Base-by-base conservation (phyloP, 1,140 invertebrate genomes). In the Odontomachus brunneus region DNA sequence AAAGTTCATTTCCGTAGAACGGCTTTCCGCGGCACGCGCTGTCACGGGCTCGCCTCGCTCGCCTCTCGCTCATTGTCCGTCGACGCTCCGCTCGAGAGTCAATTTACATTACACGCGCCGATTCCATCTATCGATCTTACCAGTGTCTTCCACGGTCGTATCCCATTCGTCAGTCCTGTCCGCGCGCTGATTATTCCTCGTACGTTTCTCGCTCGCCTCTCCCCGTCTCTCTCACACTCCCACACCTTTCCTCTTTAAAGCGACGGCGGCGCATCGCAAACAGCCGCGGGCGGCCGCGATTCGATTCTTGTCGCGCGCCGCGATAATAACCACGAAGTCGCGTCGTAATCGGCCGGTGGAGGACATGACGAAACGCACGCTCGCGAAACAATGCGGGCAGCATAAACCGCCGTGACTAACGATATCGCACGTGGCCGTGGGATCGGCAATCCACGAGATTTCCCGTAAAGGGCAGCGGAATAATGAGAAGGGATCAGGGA, bases 41-140 rank as follows among this genome's bases (percentile, higher is more conserved):
- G 85, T 69, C 73, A 44, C 38, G 38, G 66, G 67, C 29, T 33
- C 81, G 59, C 67, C 63, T 66, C 49, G 72, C 73, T 83, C 72
- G 84, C 66, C 65, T 48, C 57, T 69, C 33, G 73, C 53, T 78
- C n/a, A 59, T 33, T 19, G 72, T 72, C 59, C 57, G 33, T 29
- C 71, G 63, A 38, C 81, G 51, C 53, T 53, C 24, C 5, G 65
- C 29, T 38, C 65, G 72, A 84, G 84, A 87, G 83, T 88, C 87
- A 88, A 88, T 88, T 88, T 88, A 88, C 87, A 88, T 88, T 88
- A 88, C 87, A 88, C 86, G 80, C 86, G 75, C 74, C 87, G 87
- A 88, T 88, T 88, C 86, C 83, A 88, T 88, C 87, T 88, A 88
- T 88, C 87, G 87, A 88, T 88, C 87, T 88, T 88, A 82, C n/a